Base-by-base conservation (phyloP, 2,888 invertebrate genomes). In the Limenitis camilla region DNA sequence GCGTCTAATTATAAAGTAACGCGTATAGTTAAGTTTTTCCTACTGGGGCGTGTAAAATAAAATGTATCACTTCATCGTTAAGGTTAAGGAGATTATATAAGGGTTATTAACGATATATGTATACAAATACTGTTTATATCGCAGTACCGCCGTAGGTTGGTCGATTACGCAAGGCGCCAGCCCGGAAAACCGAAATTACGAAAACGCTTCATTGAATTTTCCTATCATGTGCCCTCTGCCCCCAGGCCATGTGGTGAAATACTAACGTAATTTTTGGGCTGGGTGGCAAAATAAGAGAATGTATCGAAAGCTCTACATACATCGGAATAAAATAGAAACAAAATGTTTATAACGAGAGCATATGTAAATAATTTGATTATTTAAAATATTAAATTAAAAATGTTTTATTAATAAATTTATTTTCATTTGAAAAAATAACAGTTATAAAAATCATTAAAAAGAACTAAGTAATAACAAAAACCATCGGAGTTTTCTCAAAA, bases 121-220 rank as follows among this genome's bases (percentile, higher is more conserved):
- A 45, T 36, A 36, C 35, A 38, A 6, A 9, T 40, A 29, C 19
- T 27, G 11, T 45, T 40, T 40, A 51, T 8, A 35, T 19, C 29
- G 30, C 29, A 36, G 36, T 11, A 28, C 28, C 35, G 33, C 40
- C 29, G 11, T 19, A 40, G 40, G 40, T 39, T 50, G 53, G 50
- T 56, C 61, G 55, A 62, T 62, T 60, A 62, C 57, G 62, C 66
- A 62, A 67, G 71, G 81, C 78, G 80, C 64, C 69, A 78, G 74
- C 64, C 78, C 81, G 84, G 81, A 84, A 83, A 83, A 80, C 81
- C 79, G 77, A 78, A 85, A 84, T 84, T 81, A 80, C 81, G 70
- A 72, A 71, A 73, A 77, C 80, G 83, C 65, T 79, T 81, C 82
- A 83, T 83, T 82, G 78, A 76, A 78, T 78, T 78, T 80, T 75